Evolutionary conservation across 2,113 vertebrate species (phyloP).

Genomic region (Tricholaema leucomelas): DNA sequence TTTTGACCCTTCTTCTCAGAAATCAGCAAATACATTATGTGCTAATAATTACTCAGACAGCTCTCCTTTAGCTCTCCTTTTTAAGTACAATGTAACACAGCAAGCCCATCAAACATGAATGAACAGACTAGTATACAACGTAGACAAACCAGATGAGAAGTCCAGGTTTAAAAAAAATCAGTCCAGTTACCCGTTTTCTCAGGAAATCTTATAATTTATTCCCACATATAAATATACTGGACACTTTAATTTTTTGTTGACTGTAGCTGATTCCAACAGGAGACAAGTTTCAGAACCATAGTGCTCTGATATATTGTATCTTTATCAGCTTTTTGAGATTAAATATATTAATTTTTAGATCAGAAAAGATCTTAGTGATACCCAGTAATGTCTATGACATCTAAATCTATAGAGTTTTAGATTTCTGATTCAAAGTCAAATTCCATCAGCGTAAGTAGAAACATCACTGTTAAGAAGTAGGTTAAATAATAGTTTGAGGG

Average conservation of each 20-base stretch:
- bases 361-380: background rate
- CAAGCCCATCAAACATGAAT: background rate
- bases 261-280: background rate
- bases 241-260: background rate
- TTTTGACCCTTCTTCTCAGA: background rate
- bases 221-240: background rate
- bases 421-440: background rate
- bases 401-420: background rate
- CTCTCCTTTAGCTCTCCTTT: background rate
- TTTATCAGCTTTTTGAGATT: background rate
- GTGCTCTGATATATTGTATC: background rate
- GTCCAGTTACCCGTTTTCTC: background rate
- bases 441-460: background rate
- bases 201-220: background rate
- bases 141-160: background rate
- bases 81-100: background rate
- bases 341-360: background rate
- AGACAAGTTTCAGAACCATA: background rate
- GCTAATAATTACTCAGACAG: background rate
- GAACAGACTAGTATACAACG: background rate
- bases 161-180: background rate
- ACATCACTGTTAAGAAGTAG: constrained; percentile 12
- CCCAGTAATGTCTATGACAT: background rate
- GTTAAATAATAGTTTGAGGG: constrained; percentile 63
- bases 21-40: background rate